Conservation (phyloP, 2,888 invertebrate species). For the Pristionchus arcanus region DNA sequence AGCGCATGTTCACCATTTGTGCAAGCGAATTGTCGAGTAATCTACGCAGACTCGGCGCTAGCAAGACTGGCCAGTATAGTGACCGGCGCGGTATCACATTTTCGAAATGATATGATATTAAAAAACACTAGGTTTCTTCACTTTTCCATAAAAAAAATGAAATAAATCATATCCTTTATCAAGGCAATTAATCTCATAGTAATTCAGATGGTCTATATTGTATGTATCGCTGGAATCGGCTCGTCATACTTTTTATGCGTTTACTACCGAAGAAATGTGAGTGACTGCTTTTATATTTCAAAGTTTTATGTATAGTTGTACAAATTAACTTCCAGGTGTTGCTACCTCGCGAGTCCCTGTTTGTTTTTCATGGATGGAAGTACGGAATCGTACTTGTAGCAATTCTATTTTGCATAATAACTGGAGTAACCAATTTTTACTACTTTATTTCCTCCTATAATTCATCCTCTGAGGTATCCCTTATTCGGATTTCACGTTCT, state of each 20-base stretch:
- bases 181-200: too few relatives aligned
- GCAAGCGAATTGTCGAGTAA: not conserved
- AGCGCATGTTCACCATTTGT: not conserved
- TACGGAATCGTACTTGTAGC: not conserved
- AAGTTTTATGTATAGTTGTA: too few relatives aligned
- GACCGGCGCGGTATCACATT: too few relatives aligned
- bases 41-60: not conserved
- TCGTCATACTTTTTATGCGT: not conserved
- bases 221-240: not conserved
- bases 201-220: not conserved
- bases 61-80: too few relatives aligned
- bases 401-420: not conserved
- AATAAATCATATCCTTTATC: too few relatives aligned
- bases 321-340: not conserved
- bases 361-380: not conserved
- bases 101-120: too few relatives aligned
- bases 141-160: too few relatives aligned
- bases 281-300: too few relatives aligned
- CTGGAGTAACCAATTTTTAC: not conserved
- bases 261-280: not conserved
- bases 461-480: not conserved
- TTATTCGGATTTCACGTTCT: too few relatives aligned
- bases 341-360: not conserved
- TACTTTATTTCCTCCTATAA: not conserved
- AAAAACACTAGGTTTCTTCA: too few relatives aligned